phyloP scores from a whole-genome alignment of 1,140 invertebrate genomes.

The Zaprionus nigranus region DNA sequence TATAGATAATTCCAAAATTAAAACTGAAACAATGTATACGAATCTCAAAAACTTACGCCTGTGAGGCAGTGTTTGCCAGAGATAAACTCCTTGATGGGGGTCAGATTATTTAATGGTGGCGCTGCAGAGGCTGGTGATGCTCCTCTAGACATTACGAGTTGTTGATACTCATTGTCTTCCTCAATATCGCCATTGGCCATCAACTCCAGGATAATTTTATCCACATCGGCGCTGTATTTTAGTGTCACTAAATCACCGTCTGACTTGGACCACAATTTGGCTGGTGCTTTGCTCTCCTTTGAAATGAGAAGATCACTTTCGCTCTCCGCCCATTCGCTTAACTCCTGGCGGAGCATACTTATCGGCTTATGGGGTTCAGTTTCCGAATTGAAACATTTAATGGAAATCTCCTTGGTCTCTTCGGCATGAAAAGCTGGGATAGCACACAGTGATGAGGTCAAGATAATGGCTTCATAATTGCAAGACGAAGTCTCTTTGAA shows the following conservation, averaged over 20 bases:
- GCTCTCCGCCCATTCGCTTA: constrained; percentile 87
- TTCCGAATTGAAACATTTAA: constrained; percentile 91
- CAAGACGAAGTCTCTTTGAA: constrained; percentile 97
- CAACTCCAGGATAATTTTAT: constrained; percentile 67
- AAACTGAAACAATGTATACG: not conserved
- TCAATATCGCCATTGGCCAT: constrained; percentile 60
- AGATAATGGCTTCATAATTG: constrained; percentile 95
- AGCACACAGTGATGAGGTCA: constrained; percentile 93
- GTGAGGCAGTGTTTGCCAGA: constrained; percentile 91
- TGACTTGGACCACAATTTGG: constrained; percentile 51
- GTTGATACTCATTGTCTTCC: constrained; percentile 51
- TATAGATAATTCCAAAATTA: constrained; percentile 73
- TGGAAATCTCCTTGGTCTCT: constrained; percentile 91
- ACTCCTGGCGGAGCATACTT: constrained; percentile 89
- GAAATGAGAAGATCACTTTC: constrained; percentile 70
- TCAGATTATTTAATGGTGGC: constrained; percentile 51
- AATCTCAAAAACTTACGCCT: constrained; percentile 57
- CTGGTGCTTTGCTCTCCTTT: constrained; percentile 54
- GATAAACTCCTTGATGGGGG: constrained; percentile 87
- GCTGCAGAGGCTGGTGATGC: constrained; percentile 20
- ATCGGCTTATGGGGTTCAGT: constrained; percentile 90
- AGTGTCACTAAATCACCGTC: constrained; percentile 62
- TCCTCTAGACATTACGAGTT: constrained; percentile 39
- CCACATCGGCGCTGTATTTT: constrained; percentile 63
- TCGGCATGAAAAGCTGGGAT: constrained; percentile 96